phyloP scores from a whole-genome alignment of 2,888 invertebrate species.

The Synanthedon formicaeformis region DNA sequence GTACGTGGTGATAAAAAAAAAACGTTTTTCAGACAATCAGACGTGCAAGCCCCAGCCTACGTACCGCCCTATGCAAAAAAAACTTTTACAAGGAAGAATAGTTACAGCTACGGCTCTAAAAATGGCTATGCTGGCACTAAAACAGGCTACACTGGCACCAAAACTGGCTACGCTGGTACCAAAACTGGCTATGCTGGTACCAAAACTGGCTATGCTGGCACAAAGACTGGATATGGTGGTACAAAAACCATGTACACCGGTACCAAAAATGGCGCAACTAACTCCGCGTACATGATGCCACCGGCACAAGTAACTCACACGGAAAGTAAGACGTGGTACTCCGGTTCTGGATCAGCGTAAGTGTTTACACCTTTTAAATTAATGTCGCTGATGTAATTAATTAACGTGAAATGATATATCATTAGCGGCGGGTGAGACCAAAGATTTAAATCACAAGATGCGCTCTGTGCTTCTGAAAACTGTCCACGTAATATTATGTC shows the following conservation, averaged over 20 bases:
- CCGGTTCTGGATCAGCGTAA: slow-evolving; percentile 34
- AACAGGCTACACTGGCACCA: slow-evolving; percentile 13
- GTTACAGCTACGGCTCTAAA: slow-evolving; percentile 10
- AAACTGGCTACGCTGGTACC: slow-evolving; percentile 16
- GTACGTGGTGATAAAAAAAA: not conserved
- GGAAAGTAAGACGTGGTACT: slow-evolving; percentile 34
- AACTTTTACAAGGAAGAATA: slow-evolving; percentile 12
- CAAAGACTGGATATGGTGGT: slow-evolving; percentile 16
- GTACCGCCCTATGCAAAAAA: slow-evolving; percentile 37
- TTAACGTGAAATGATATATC: no score
- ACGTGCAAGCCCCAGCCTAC: slow-evolving; percentile 49
- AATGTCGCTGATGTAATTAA: no score
- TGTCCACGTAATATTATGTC: no score
- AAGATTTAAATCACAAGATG: no score
- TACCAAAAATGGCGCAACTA: slow-evolving; percentile 19
- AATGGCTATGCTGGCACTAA: slow-evolving; percentile 10
- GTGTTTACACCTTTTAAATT: slow-evolving; percentile 11
- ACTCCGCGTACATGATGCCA: slow-evolving; percentile 13
- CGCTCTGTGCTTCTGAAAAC: no score
- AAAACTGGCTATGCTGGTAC: slow-evolving; percentile 18
- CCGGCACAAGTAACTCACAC: slow-evolving; percentile 6
- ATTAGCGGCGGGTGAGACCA: no score
- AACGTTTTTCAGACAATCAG: slow-evolving; percentile 40
- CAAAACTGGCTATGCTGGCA: slow-evolving; percentile 19
- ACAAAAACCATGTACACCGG: slow-evolving; percentile 18